Conservation (phyloP, 1,140 invertebrate species). For the Potamilus streckersoni region DNA sequence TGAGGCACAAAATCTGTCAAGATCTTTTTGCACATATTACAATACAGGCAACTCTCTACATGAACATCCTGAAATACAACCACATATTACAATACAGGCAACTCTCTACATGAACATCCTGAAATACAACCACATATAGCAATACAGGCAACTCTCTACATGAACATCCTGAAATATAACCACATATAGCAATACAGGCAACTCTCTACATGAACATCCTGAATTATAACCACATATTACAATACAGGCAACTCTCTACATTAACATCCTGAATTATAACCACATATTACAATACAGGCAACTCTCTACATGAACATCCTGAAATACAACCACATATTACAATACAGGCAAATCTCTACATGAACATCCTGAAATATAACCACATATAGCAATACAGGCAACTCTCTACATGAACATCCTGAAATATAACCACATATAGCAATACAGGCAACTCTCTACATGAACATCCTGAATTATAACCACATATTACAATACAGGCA, state of each 20-base stretch:
- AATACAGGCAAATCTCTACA: conserved; percentile 41
- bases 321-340: conserved; percentile 61
- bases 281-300: conserved; percentile 55
- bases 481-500: conserved; percentile 55
- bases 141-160: conserved; percentile 41
- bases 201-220: conserved; percentile 37
- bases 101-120: conserved; percentile 37
- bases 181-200: conserved; percentile 55
- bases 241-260: conserved; percentile 41
- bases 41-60: conserved; percentile 41
- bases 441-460: conserved; percentile 41
- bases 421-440: conserved; percentile 61
- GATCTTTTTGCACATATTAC: conserved; percentile 60
- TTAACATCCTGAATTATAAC: too few relatives aligned
- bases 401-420: conserved; percentile 37
- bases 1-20: conserved; percentile 76
- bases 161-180: too few relatives aligned
- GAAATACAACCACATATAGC: conserved; percentile 61
- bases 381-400: conserved; percentile 55
- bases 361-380: too few relatives aligned
- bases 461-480: too few relatives aligned
- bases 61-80: too few relatives aligned
- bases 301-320: conserved; percentile 37
- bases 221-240: conserved; percentile 61
- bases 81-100: conserved; percentile 55